Conservation (phyloP, 2,113 vertebrate species). For the Nanorana parkeri region DNA sequence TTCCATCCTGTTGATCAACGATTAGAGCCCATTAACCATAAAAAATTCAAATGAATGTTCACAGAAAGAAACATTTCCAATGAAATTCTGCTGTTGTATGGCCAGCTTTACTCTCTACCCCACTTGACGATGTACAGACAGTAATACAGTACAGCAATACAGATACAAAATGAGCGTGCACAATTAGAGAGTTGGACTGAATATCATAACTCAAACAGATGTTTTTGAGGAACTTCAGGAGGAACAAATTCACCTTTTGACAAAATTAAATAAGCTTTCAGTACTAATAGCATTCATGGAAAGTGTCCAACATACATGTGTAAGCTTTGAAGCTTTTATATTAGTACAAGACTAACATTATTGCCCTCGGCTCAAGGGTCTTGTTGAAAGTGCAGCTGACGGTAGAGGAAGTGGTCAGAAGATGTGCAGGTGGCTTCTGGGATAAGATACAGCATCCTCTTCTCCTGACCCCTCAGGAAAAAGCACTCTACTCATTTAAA, state of each 20-base stretch:
- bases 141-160: too few species aligned
- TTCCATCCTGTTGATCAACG: too few species aligned
- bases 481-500: constrained; percentile 52
- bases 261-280: constrained; percentile 60
- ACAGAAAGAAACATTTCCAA: too few species aligned
- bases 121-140: too few species aligned
- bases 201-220: constrained; percentile 29
- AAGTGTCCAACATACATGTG: constrained; percentile 61
- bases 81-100: too few species aligned
- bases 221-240: constrained; percentile 51
- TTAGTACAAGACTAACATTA: constrained; percentile 50
- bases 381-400: constrained; percentile 64
- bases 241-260: constrained; percentile 55
- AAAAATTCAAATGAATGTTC: too few species aligned
- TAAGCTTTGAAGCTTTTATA: neutral
- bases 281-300: constrained; percentile 70
- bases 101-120: too few species aligned
- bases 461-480: constrained; percentile 62
- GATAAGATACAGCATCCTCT: constrained; percentile 50
- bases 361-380: constrained; percentile 53
- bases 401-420: constrained; percentile 62
- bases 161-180: neutral
- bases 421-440: constrained; percentile 48
- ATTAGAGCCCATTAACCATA: too few species aligned
- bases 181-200: constrained; percentile 2